phyloP scores from a whole-genome alignment of 2,113 vertebrate genomes.

The Candoia aspera region DNA sequence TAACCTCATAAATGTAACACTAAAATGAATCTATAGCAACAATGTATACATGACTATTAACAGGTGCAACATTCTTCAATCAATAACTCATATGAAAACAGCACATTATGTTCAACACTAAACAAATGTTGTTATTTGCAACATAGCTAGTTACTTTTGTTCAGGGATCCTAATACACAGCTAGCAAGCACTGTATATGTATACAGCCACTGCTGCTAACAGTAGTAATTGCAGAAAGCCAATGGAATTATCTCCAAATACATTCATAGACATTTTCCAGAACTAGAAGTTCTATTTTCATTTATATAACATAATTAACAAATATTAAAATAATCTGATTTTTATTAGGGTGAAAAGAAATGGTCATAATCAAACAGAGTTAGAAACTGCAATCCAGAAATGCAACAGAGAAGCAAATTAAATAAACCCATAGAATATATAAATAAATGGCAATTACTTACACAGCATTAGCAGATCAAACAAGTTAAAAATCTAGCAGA shows the following conservation, averaged over 20 bases:
- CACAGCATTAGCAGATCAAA: not conserved
- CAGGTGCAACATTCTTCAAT: constrained; percentile 22
- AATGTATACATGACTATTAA: constrained; percentile 37
- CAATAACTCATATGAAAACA: constrained; percentile 49
- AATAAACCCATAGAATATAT: not conserved
- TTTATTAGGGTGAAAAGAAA: not conserved
- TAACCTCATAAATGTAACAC: constrained; percentile 45
- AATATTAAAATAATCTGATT: not conserved
- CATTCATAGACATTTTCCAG: not conserved
- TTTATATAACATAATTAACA: not conserved
- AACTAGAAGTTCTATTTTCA: not conserved
- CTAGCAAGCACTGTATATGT: not conserved
- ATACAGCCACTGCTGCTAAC: not conserved
- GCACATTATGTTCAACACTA: constrained; percentile 29
- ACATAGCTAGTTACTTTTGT: not conserved
- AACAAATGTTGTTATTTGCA: not conserved
- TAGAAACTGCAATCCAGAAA: not conserved
- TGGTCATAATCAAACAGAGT: not conserved
- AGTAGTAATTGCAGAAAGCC: not conserved
- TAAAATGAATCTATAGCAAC: constrained; percentile 26
- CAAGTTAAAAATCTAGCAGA: not conserved
- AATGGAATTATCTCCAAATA: not conserved
- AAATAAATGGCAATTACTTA: not conserved
- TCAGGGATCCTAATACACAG: constrained; percentile 9
- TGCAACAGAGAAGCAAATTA: not conserved